These are phyloP conservation scores for Tachuris rubrigastra DNA, from an alignment of 2,113 vertebrate species.

Conservation along the genomic window DNA sequence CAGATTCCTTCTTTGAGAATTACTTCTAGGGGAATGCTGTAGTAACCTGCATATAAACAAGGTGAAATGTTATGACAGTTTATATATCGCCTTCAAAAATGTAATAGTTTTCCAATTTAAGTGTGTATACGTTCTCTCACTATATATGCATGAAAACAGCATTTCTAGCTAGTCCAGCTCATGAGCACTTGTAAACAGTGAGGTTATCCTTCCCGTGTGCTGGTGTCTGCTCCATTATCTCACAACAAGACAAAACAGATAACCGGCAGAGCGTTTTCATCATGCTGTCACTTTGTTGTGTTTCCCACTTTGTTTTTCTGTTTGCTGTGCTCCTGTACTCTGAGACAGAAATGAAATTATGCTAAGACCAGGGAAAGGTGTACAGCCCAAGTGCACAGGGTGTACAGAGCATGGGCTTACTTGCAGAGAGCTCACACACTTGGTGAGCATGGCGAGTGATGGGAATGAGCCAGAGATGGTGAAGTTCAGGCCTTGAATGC, in stretches of 20 bases:
- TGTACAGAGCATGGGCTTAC: neutral
- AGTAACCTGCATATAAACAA: slow-evolving; percentile 51
- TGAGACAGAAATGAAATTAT: slow-evolving; percentile 63
- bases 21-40: slow-evolving; percentile 19
- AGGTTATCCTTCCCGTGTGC: slow-evolving; percentile 34
- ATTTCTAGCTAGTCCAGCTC: slow-evolving; percentile 17
- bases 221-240: slow-evolving; percentile 46
- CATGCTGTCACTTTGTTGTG: slow-evolving; percentile 66
- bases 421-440: neutral
- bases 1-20: slow-evolving; percentile 20
- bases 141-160: neutral
- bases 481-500: neutral
- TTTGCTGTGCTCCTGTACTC: slow-evolving; percentile 22
- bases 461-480: neutral
- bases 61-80: slow-evolving; percentile 20
- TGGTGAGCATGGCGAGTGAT: accelerated
- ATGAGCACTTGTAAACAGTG: slow-evolving; percentile 1
- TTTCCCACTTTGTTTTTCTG: slow-evolving; percentile 53
- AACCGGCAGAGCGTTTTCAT: slow-evolving; percentile 61
- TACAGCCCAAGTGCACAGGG: neutral
- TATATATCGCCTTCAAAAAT: slow-evolving; percentile 1
- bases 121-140: slow-evolving; percentile 38
- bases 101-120: slow-evolving; percentile 42
- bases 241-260: slow-evolving; percentile 70
- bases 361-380: slow-evolving; percentile 4